Evolutionary conservation across 2,797 vertebrate genomes (phyloP).

Genomic region (Tokudaia muenninki): DNA sequence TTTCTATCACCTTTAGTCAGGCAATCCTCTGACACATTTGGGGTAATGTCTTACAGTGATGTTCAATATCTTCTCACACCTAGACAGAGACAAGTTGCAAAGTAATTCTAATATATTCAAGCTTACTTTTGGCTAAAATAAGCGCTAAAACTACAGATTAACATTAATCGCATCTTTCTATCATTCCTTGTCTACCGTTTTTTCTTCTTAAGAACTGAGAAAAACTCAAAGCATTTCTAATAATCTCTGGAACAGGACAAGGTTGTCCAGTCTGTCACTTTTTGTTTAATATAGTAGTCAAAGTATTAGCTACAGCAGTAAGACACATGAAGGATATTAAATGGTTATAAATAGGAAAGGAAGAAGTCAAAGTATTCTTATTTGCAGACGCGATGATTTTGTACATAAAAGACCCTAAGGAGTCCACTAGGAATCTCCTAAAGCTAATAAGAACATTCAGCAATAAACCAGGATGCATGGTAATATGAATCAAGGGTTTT

Average conservation of each 20-base stretch:
- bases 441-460: neutral
- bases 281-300: neutral
- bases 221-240: neutral
- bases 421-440: neutral
- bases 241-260: neutral
- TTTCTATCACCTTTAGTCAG: neutral
- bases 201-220: neutral
- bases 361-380: neutral
- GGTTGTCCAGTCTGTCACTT: neutral
- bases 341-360: neutral
- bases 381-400: neutral
- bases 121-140: neutral
- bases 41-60: neutral
- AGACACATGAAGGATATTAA: neutral
- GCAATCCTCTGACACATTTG: conserved; percentile 28
- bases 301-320: neutral
- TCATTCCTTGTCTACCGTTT: neutral
- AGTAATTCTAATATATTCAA: conserved; percentile 27
- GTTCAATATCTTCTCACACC: neutral
- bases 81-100: neutral
- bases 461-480: neutral
- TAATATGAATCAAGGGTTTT: neutral
- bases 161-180: neutral
- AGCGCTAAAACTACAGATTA: neutral
- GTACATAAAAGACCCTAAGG: neutral